Conservation (phyloP, 30 jellyfish, hydroid and myxozoan species). For the Sanderia malayensis region DNA sequence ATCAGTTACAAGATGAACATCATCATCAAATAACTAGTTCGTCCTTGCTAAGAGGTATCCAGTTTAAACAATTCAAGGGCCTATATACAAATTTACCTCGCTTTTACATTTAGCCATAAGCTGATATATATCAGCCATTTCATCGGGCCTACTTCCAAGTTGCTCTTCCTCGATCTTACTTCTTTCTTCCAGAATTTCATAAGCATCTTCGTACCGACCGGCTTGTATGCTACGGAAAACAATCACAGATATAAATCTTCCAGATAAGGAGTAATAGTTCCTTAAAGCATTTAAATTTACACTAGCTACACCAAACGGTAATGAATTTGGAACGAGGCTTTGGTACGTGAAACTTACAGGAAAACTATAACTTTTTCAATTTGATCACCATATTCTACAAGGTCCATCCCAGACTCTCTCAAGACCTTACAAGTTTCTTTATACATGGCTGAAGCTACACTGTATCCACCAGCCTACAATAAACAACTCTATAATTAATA, state of each 20-base stretch:
- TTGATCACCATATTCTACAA: slow-evolving; percentile 78
- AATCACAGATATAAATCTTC: too few relatives aligned
- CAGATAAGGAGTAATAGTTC: too few relatives aligned
- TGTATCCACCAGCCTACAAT: slow-evolving; percentile 97
- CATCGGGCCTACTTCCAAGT: slow-evolving; percentile 82
- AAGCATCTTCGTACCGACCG: slow-evolving; percentile 84
- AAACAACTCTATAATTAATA: too few relatives aligned
- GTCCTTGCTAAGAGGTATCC: too few relatives aligned
- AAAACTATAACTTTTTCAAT: slow-evolving; percentile 80
- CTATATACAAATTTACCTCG: slow-evolving; percentile 67
- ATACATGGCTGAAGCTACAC: slow-evolving; percentile 91
- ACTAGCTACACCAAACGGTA: too few relatives aligned
- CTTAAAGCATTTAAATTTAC: too few relatives aligned
- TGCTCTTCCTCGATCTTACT: slow-evolving; percentile 55
- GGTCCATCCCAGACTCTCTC: slow-evolving; percentile 43
- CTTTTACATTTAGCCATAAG: slow-evolving; percentile 94
- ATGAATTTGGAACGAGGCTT: too few relatives aligned
- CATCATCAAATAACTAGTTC: too few relatives aligned
- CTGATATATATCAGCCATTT: slow-evolving; percentile 89
- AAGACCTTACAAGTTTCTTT: slow-evolving; percentile 70
- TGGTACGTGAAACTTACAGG: slow-evolving; percentile 73
- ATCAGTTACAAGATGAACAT: too few relatives aligned
- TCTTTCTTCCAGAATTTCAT: slow-evolving; percentile 71
- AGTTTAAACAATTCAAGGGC: too few relatives aligned
- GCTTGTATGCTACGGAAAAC: too few relatives aligned